A percentile compares a stretch with the other conserved stretches of the same genome.
These are phyloP conservation scores for Lypha dubia DNA, from an alignment of 2,888 invertebrate genomes.

Conservation along the genomic window DNA sequence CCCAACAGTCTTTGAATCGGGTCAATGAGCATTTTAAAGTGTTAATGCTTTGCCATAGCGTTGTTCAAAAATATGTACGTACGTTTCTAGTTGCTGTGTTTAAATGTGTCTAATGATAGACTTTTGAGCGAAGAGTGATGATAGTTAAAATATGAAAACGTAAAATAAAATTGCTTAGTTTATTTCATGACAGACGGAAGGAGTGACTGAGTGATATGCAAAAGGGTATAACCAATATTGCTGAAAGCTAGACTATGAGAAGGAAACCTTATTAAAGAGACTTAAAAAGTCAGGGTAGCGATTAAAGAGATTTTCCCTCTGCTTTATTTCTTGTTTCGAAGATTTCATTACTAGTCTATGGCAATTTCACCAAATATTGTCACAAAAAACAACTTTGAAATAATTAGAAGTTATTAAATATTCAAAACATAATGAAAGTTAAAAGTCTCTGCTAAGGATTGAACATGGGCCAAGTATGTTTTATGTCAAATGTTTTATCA, in stretches of 20 bases:
- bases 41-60: constrained; percentile 56
- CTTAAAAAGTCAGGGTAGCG: background rate
- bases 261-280: background rate
- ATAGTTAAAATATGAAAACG: background rate
- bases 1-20: constrained; percentile 64
- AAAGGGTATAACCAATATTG: background rate
- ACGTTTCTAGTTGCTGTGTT: constrained; percentile 18
- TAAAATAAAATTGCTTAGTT: background rate
- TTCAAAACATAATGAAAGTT: too few species aligned
- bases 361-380: too few species aligned
- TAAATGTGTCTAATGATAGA: constrained; percentile 50
- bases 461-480: too few species aligned
- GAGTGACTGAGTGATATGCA: background rate
- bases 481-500: too few species aligned
- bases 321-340: too few species aligned
- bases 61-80: constrained; percentile 22
- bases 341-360: too few species aligned
- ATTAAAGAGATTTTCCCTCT: too few species aligned
- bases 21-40: constrained; percentile 67
- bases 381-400: too few species aligned
- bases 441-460: too few species aligned
- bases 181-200: background rate
- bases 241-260: background rate
- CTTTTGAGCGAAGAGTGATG: constrained; percentile 26
- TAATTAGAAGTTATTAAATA: too few species aligned